Conservation (phyloP, 1,140 invertebrate genomes). For the Gryllus bimaculatus region DNA sequence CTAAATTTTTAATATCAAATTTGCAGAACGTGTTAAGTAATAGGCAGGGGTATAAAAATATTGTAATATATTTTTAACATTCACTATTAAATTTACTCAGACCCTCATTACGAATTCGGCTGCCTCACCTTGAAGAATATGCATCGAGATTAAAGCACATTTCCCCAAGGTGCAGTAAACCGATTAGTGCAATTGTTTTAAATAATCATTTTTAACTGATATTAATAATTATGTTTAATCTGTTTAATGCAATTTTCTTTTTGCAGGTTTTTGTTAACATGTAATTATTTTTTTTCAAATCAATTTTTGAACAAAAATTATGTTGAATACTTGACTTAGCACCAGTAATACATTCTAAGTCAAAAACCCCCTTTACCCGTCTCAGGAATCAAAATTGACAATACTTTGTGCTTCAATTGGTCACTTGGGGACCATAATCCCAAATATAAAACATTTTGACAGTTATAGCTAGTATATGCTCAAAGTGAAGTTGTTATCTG, state of each 20-base stretch:
- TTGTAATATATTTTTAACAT: neutral
- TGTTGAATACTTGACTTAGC: neutral
- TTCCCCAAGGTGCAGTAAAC: neutral
- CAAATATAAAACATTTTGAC: neutral
- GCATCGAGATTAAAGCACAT: neutral
- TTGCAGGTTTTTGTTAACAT: too few species aligned
- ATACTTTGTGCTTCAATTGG: neutral
- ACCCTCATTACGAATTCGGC: neutral
- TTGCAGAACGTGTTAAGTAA: neutral
- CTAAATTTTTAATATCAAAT: slow-evolving; percentile 6
- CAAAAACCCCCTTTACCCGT: neutral
- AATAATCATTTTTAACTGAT: too few species aligned
- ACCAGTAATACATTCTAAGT: neutral
- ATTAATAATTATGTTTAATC: too few species aligned
- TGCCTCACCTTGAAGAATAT: neutral
- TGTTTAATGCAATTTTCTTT: too few species aligned
- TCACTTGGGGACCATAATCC: neutral
- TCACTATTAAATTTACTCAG: neutral
- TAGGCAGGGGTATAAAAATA: neutral
- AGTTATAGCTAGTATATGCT: neutral
- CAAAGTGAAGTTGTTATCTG: neutral
- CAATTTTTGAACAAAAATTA: neutral
- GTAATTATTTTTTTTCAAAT: neutral
- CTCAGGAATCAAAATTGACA: neutral
- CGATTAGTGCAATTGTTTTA: neutral